phyloP scores from a whole-genome alignment of 2,888 invertebrate genomes.

The Eutolmus rufibarbis region DNA sequence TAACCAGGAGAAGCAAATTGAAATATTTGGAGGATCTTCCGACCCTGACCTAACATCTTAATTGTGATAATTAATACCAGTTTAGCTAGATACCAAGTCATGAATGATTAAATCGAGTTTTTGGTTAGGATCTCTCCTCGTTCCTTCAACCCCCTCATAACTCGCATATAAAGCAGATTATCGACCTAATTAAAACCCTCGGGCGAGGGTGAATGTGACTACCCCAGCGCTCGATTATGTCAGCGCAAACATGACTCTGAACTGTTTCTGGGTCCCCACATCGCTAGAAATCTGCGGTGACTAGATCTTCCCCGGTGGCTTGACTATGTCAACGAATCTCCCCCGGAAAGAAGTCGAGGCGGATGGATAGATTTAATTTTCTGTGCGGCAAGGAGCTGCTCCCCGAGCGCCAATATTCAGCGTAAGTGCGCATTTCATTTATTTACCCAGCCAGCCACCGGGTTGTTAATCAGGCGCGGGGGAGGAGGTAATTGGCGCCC shows the following conservation, averaged over 20 bases:
- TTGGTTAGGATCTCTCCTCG: neutral
- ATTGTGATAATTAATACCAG: neutral
- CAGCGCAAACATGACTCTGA: neutral
- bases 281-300: neutral
- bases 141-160: neutral
- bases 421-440: neutral
- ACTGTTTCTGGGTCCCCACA: neutral
- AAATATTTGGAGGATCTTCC: neutral
- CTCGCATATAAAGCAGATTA: neutral
- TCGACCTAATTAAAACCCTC: neutral
- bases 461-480: neutral
- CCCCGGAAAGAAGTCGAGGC: neutral
- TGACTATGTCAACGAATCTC: neutral
- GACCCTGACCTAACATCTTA: neutral
- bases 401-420: neutral
- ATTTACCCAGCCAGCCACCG: neutral
- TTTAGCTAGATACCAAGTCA: neutral
- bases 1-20: neutral
- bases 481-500: neutral
- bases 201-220: neutral
- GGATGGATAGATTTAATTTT: neutral
- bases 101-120: neutral
- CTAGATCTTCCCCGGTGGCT: neutral
- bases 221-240: neutral
- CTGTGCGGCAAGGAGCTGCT: neutral